Base-by-base conservation (phyloP, 2,888 invertebrate genomes). In the Mesoligia furuncula region DNA sequence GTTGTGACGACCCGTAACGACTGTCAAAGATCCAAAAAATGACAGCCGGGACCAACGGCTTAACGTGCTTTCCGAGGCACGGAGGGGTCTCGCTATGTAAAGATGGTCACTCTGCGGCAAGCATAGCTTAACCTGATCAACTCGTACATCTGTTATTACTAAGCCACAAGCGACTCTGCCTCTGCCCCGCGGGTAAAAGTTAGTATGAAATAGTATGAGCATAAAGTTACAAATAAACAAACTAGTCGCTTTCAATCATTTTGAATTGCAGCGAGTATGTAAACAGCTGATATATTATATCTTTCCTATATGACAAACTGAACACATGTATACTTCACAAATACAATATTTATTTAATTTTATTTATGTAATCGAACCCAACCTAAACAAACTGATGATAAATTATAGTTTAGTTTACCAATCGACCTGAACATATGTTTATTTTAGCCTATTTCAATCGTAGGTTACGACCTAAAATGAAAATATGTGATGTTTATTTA, bases 261-360 rank as follows among this genome's bases (percentile, higher is more conserved):
- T 74, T 20, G 45, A 36, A 68, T 15, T 9, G 15, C 15, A 31
- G 31, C 24, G 15, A 24, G 5, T 68, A 39, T 74, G n/a, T 74
- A 48, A 75, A 75, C 36, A 73, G 27, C 24, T 11, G 17, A 20
- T 20, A 42, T 45, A 45, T n/a, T 36, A 59, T 48, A 11, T 48
- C 24, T 72, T 57, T 45, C 24, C 59, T 48, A 48, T 39, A 9
- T 17, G 11, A 27, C 11, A 27, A 59, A 45, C 15, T 59, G 6
- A 36, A 59, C n/a, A n/a, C 31, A 13, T n/a, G 3, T 42, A 45
- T 45, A 45, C 36, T 36, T 45, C 15, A 7, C 59, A 24, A 48
- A 75, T 24, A 59, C 59, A 36, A 59, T 45, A 36, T 75, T 75
- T 73, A 73, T 48, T 73, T 73, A 48, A 73, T 45, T 45, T n/a